Evolutionary conservation across 2,888 invertebrate genomes (phyloP), one percentile per base, ranked within the genome.

Genomic region (Drosophila picticornis): DNA sequence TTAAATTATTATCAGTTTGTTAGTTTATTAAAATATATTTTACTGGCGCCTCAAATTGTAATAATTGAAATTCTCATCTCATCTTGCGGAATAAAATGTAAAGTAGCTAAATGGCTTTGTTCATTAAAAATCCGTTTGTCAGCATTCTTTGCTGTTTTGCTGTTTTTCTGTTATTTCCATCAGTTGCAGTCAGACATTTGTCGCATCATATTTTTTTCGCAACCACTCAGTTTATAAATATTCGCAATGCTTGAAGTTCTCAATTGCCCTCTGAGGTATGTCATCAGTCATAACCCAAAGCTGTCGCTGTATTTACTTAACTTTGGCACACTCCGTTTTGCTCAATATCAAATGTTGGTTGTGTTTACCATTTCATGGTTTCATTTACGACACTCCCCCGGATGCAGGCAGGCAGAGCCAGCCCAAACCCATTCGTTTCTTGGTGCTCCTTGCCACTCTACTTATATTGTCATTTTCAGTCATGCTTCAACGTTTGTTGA

Each of bases 321-420:
- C 74, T 79, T 71, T 71, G 75, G 66, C 75, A 74, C 72, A 77
- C 72, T 70, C 79, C 72, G 65, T 62, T 78, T 68, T 71, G 56
- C 58, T 53, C 71, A 70, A 80, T 83, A 80, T 80, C 75, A 80
- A 80, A 75, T 83, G 83, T 79, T 83, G 83, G 80, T 83, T 77
- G 67, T 84, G 73, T 80, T 84, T 80, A 77, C 80, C 80, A 84
- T 82, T 84, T 84, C 80, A 84, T 84, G 84, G 84, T 84, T 84
- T 84, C 84, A 80, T 75, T 84, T 82, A 80, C 76, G 64, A 58
- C 51, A 38, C 56, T 59, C 50, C 46, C 65, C 62, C 75, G 13
- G 19, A 48, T 46, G 59, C 62, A 43, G 40, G 36, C 32, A 0
- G 46, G 16, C 56, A 62, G 25, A 34, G 13, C 36, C 25, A 38